phyloP scores from a whole-genome alignment of 2,888 invertebrate species.

The Drosophila quinaria region DNA sequence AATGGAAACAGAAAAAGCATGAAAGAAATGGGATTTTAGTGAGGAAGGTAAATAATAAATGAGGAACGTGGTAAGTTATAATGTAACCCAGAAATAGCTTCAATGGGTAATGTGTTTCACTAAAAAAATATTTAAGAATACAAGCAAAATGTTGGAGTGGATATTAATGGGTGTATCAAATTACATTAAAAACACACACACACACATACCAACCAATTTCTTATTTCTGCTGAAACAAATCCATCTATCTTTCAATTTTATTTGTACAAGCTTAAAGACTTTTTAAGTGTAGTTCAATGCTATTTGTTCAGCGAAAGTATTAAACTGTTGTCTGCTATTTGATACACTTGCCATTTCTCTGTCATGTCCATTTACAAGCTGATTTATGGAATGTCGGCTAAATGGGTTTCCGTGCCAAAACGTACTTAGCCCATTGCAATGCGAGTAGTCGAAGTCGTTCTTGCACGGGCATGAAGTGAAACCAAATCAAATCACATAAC shows the following conservation, averaged over 20 bases:
- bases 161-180: neutral
- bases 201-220: neutral
- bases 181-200: neutral
- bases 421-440: conserved; percentile 63
- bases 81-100: neutral
- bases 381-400: conserved; percentile 71
- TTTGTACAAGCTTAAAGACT: neutral
- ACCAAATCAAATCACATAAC: conserved; percentile 77
- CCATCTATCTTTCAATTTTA: too few species aligned
- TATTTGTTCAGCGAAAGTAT: conserved; percentile 17
- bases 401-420: conserved; percentile 72
- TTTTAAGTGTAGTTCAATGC: conserved; percentile 13
- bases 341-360: conserved; percentile 43
- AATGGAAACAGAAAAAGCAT: neutral
- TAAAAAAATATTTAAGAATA: neutral
- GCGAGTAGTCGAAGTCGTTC: conserved; percentile 18
- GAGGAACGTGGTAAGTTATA: neutral
- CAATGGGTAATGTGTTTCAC: neutral
- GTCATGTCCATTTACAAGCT: conserved; percentile 49
- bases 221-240: neutral
- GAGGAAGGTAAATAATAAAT: neutral
- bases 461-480: conserved; percentile 34
- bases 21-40: conserved; percentile 3
- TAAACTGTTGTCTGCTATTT: conserved; percentile 32
- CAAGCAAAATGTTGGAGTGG: neutral